A percentile compares a stretch with the other conserved stretches of the same genome.
phyloP scores from a whole-genome alignment of 2,113 vertebrate species.

The Motacilla alba region DNA sequence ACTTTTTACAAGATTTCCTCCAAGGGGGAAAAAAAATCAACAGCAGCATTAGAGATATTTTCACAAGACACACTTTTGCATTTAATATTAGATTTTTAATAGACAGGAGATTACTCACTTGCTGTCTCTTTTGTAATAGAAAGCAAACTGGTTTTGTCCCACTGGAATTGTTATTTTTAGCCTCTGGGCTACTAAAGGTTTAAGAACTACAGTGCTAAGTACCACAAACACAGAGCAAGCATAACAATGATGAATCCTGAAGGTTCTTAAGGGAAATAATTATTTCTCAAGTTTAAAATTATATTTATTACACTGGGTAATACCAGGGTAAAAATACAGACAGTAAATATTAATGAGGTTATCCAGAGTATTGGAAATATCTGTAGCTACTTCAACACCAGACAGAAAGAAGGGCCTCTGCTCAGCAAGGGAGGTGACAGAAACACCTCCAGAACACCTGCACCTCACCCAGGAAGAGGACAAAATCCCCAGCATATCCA shows the following conservation, averaged over 20 bases:
- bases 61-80: neutral
- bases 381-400: neutral
- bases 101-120: slow-evolving; percentile 15
- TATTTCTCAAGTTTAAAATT: neutral
- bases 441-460: neutral
- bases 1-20: neutral
- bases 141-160: neutral
- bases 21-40: slow-evolving; percentile 11
- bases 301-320: slow-evolving; percentile 8
- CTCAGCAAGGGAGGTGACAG: neutral
- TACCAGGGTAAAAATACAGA: neutral
- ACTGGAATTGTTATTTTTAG: neutral
- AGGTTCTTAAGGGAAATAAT: neutral
- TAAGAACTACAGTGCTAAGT: neutral
- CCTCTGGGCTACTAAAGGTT: neutral
- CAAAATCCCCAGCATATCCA: neutral
- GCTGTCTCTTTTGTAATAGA: neutral
- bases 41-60: neutral
- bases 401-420: neutral
- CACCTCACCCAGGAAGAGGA: neutral
- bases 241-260: neutral
- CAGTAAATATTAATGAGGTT: neutral
- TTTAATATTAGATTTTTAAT: slow-evolving; percentile 36
- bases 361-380: neutral
- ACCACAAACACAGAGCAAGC: neutral